phyloP scores from a whole-genome alignment of 2,888 invertebrate genomes.

The Fragum sueziense region DNA sequence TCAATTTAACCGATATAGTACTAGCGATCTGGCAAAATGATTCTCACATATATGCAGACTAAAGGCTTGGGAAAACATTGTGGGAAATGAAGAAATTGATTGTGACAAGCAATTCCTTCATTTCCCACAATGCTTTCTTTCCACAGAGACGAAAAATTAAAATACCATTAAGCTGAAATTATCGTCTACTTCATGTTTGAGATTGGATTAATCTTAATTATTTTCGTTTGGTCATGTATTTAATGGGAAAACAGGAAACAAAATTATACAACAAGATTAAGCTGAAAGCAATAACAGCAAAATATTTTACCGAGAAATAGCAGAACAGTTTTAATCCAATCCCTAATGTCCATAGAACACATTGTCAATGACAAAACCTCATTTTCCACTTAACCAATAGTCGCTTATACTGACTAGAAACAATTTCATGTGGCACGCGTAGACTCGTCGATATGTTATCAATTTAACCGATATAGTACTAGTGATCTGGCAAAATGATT shows the following conservation, averaged over 20 bases:
- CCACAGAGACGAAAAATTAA: too few relatives aligned
- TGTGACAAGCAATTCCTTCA: too few relatives aligned
- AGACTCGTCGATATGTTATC: neutral
- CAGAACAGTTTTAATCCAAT: neutral
- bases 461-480: conserved; percentile 1
- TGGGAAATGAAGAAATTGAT: too few relatives aligned
- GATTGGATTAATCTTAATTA: too few relatives aligned
- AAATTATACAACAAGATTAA: too few relatives aligned
- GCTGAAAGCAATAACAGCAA: neutral
- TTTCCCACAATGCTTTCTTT: too few relatives aligned
- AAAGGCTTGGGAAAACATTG: too few relatives aligned
- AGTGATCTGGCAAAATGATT: neutral
- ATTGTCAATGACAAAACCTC: neutral
- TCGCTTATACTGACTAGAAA: neutral
- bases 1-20: conserved; percentile 8
- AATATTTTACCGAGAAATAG: neutral
- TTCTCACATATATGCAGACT: neutral
- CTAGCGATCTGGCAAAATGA: neutral
- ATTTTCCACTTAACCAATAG: conserved; percentile 3
- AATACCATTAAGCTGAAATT: too few relatives aligned
- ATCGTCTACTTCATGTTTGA: too few relatives aligned
- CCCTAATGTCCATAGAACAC: neutral
- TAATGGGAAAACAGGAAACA: too few relatives aligned
- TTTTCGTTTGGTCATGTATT: too few relatives aligned
- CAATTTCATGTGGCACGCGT: conserved; percentile 9